phyloP scores from a whole-genome alignment of 2,113 vertebrate species.

The Smithornis capensis region DNA sequence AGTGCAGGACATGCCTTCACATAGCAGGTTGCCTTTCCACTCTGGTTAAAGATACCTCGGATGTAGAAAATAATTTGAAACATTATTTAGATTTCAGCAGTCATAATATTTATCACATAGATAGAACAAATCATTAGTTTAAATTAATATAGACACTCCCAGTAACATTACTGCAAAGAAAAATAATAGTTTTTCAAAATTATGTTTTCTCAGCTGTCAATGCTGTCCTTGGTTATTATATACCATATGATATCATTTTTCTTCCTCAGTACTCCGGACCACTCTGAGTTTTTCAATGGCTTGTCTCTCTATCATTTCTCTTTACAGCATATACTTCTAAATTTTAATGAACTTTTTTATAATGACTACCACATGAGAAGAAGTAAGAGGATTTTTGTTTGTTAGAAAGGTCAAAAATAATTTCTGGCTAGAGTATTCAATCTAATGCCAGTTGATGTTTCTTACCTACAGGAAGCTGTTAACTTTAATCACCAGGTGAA shows the following conservation, averaged over 20 bases:
- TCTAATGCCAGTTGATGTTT: not conserved
- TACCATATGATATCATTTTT: not conserved
- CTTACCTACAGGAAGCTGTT: not conserved
- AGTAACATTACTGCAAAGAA: not conserved
- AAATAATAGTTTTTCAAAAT: not conserved
- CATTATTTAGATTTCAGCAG: not conserved
- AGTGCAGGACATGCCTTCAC: not conserved
- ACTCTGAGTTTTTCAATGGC: not conserved
- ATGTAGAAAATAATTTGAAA: not conserved
- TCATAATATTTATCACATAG: not conserved
- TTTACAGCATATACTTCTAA: not conserved
- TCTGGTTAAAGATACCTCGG: slow-evolving; percentile 12
- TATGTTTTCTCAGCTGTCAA: not conserved
- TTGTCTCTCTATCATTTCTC: not conserved
- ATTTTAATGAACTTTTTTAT: not conserved
- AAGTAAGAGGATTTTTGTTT: not conserved
- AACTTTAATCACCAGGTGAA: not conserved
- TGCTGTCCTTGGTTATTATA: not conserved
- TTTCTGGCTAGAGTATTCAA: not conserved
- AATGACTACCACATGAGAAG: not conserved
- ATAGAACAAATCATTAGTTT: not conserved
- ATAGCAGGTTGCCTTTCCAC: not conserved
- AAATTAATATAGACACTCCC: not conserved
- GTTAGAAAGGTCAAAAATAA: not conserved
- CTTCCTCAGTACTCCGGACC: not conserved